These are phyloP conservation scores for Lottia gigantea DNA, from an alignment of 2,888 invertebrate genomes.

Conservation along the genomic window DNA sequence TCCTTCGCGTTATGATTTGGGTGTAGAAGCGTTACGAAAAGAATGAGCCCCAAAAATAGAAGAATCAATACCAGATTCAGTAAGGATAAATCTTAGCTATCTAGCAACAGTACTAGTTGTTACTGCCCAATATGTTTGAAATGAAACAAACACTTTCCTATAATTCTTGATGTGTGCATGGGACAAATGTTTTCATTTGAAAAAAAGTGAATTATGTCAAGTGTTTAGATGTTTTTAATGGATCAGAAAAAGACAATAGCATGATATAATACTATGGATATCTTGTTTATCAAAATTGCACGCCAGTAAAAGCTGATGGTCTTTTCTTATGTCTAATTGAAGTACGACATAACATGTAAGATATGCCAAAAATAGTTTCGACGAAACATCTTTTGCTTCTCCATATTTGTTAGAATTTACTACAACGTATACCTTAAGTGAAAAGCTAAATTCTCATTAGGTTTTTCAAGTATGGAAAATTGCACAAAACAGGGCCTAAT, in stretches of 20 bases:
- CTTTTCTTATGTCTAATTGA: too few relatives aligned
- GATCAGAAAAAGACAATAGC: constrained; percentile 28
- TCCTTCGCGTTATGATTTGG: not conserved
- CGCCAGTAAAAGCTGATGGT: too few relatives aligned
- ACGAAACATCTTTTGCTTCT: too few relatives aligned
- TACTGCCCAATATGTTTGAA: not conserved
- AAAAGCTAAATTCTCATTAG: too few relatives aligned
- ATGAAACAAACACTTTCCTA: not conserved
- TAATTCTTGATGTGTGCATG: constrained; percentile 3
- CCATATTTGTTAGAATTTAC: too few relatives aligned
- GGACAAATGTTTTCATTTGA: constrained; percentile 22
- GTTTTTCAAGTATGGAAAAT: too few relatives aligned
- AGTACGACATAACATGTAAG: too few relatives aligned
- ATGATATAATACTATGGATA: too few relatives aligned
- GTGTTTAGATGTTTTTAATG: constrained; percentile 19
- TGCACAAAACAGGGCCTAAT: too few relatives aligned
- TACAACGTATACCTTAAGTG: too few relatives aligned
- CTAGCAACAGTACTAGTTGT: constrained; percentile 7
- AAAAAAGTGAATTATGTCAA: constrained; percentile 13
- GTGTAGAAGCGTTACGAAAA: constrained; percentile 12
- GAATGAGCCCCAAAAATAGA: constrained; percentile 20
- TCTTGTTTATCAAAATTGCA: too few relatives aligned
- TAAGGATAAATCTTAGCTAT: constrained; percentile 10
- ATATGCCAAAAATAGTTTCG: too few relatives aligned
- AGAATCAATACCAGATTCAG: constrained; percentile 20